Evolutionary conservation across 37 sponge, comb jelly and placozoan genomes (phyloP).

Genomic region (Theonella swinhoei): DNA sequence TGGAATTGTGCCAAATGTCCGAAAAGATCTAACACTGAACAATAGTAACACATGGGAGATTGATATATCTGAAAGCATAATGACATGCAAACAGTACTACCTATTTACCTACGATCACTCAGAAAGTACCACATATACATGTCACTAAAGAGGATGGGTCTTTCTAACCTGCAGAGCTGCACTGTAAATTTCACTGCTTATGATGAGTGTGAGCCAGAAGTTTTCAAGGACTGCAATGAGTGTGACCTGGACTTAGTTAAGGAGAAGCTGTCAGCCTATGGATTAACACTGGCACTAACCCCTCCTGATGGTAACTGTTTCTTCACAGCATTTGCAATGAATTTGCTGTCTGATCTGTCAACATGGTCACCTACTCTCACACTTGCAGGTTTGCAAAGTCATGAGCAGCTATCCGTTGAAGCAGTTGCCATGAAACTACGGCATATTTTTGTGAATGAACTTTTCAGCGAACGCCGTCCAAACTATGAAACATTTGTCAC

Average conservation of each 20-base stretch:
- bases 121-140: not conserved
- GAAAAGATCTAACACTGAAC: not conserved
- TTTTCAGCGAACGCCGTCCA: not conserved
- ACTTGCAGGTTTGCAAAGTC: not conserved
- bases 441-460: slow-evolving; percentile 5
- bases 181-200: not conserved
- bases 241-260: not conserved
- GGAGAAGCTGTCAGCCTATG: not conserved
- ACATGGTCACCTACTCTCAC: not conserved
- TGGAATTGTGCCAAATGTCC: not conserved
- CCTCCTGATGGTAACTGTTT: slow-evolving; percentile 17
- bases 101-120: not conserved
- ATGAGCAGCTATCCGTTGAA: not conserved
- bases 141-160: not conserved
- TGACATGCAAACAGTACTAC: not conserved
- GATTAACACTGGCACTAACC: not conserved
- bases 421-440: not conserved
- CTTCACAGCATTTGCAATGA: slow-evolving; percentile 16
- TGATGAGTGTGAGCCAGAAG: not conserved
- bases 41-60: not conserved
- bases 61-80: not conserved
- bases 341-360: not conserved
- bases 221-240: not conserved
- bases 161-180: not conserved
- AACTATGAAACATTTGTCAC: slow-evolving; percentile 9